These are phyloP conservation scores for Vireo griseus DNA, from an alignment of 2,797 vertebrate genomes.

Conservation along the genomic window DNA sequence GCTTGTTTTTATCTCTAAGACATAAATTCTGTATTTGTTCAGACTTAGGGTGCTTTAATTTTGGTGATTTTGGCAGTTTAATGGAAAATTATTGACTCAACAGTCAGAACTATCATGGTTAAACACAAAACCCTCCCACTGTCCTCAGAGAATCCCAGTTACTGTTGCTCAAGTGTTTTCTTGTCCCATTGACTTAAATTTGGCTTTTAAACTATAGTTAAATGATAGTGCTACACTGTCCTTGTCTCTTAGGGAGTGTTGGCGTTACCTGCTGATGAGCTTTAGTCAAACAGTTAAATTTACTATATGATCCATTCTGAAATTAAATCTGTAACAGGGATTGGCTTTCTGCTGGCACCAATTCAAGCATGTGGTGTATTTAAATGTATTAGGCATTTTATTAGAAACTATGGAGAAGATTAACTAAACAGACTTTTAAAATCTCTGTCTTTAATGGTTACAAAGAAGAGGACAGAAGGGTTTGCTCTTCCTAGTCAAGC, in stretches of 20 bases:
- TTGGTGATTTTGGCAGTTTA: not conserved
- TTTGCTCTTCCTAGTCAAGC: not conserved
- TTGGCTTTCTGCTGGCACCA: not conserved
- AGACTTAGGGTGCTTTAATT: not conserved
- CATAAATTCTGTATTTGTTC: not conserved
- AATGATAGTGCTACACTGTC: fast-evolving
- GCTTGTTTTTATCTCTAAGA: not conserved
- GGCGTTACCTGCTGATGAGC: not conserved
- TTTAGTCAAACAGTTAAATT: not conserved
- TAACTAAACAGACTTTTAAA: not conserved
- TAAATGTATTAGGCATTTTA: not conserved
- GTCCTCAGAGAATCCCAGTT: not conserved
- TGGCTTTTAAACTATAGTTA: not conserved
- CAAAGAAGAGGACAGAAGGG: not conserved
- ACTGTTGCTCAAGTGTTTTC: not conserved
- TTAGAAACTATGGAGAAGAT: not conserved
- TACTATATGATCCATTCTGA: not conserved
- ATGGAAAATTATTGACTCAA: not conserved
- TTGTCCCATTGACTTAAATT: not conserved
- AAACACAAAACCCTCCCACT: not conserved
- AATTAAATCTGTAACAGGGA: not conserved
- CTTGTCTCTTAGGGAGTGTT: not conserved
- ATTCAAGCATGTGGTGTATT: not conserved
- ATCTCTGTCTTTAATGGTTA: not conserved
- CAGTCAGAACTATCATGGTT: not conserved